Conservation (phyloP, 2,888 invertebrate species). For the Deilephila elpenor region DNA sequence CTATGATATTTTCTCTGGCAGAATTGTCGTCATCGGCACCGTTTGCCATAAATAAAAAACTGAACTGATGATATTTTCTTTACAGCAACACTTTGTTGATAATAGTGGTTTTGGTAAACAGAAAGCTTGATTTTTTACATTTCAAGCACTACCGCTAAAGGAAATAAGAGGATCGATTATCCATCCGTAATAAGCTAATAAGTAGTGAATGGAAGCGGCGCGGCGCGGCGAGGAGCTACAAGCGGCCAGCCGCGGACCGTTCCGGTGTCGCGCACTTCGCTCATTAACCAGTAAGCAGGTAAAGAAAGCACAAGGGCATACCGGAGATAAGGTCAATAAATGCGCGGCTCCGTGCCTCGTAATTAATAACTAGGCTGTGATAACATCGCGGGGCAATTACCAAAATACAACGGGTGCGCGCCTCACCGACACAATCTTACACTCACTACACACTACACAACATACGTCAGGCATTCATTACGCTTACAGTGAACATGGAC, state of each 20-base stretch:
- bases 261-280: slow-evolving; percentile 65
- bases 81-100: too few species aligned
- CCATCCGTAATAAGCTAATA: too few species aligned
- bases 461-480: slow-evolving; percentile 34
- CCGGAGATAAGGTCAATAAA: slow-evolving; percentile 83
- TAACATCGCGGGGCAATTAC: slow-evolving; percentile 72
- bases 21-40: too few species aligned
- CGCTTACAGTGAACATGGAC: too few species aligned
- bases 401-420: slow-evolving; percentile 62
- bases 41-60: too few species aligned
- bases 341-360: slow-evolving; percentile 71
- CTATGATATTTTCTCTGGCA: too few species aligned
- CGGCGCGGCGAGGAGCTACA: slow-evolving; percentile 31
- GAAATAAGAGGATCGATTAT: too few species aligned
- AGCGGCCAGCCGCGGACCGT: slow-evolving; percentile 53
- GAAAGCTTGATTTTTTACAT: too few species aligned
- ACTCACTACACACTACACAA: slow-evolving; percentile 61
- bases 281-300: slow-evolving; percentile 70
- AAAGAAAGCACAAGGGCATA: slow-evolving; percentile 70
- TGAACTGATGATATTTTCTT: too few species aligned
- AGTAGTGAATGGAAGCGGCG: slow-evolving; percentile 13
- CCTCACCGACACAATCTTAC: slow-evolving; percentile 60
- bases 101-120: too few species aligned
- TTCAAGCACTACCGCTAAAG: too few species aligned
- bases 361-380: slow-evolving; percentile 75